Evolutionary conservation across 2,888 invertebrate species (phyloP).

Genomic region (Malthinus flaveolus): DNA sequence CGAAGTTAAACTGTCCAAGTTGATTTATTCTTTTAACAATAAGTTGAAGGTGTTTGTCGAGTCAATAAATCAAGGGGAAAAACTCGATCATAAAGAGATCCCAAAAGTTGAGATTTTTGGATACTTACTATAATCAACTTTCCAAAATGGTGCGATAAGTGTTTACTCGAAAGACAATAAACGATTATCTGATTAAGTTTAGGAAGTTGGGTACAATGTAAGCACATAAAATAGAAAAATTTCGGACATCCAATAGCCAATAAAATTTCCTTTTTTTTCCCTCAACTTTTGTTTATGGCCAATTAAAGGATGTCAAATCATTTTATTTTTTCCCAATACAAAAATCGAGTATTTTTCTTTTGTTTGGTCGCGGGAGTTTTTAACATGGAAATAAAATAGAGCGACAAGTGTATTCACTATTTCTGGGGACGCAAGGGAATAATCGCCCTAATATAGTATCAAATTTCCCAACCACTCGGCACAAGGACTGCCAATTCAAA

Average conservation of each 20-base stretch:
- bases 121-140: background rate
- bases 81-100: too few relatives aligned
- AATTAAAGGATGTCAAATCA: background rate
- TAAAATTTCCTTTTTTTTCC: conserved; percentile 5
- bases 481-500: background rate
- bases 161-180: conserved; percentile 15
- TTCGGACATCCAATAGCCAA: conserved; percentile 12
- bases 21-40: too few relatives aligned
- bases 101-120: too few relatives aligned
- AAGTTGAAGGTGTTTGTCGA: too few relatives aligned
- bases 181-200: conserved; percentile 18
- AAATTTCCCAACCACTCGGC: background rate
- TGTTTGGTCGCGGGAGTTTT: too few relatives aligned
- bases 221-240: conserved; percentile 18
- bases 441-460: conserved; percentile 2
- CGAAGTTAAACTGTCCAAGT: too few relatives aligned
- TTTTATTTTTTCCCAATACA: too few relatives aligned
- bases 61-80: too few relatives aligned
- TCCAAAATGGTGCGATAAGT: conserved; percentile 3
- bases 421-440: background rate
- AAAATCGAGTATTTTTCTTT: too few relatives aligned
- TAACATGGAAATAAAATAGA: background rate
- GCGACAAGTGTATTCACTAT: conserved; percentile 3
- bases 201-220: conserved; percentile 10
- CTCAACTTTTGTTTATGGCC: conserved; percentile 8